Conservation (phyloP, 2,113 vertebrate species). For the Scomber colias region DNA sequence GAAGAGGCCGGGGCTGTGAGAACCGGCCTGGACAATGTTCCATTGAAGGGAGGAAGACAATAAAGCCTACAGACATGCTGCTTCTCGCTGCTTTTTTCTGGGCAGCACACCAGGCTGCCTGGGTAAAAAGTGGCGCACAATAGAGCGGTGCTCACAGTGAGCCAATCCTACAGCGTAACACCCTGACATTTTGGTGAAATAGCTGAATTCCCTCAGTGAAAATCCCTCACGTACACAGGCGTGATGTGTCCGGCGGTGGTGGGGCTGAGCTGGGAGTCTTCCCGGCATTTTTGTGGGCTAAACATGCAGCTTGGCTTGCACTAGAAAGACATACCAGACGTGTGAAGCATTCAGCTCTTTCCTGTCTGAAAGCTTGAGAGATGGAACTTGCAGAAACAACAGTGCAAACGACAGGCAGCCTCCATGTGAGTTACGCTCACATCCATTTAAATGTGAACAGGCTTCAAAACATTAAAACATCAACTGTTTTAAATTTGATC, state of each 20-base stretch:
- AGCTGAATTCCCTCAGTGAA: slow-evolving; percentile 64
- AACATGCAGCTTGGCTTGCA: slow-evolving; percentile 77
- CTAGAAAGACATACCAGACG: slow-evolving; percentile 82
- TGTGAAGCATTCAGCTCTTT: slow-evolving; percentile 75
- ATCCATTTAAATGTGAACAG: background rate
- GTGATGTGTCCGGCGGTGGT: slow-evolving; percentile 56
- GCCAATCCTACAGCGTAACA: slow-evolving; percentile 45
- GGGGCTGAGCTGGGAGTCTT: slow-evolving; percentile 74
- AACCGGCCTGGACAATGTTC: slow-evolving; percentile 75
- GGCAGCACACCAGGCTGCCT: slow-evolving; percentile 39
- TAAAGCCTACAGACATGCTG: slow-evolving; percentile 62
- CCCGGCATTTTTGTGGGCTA: slow-evolving; percentile 79
- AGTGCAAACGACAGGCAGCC: slow-evolving; percentile 6
- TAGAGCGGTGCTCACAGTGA: slow-evolving; percentile 15
- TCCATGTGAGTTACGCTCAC: slow-evolving; percentile 9
- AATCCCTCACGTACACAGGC: slow-evolving; percentile 60
- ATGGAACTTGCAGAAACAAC: slow-evolving; percentile 57
- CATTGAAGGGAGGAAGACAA: slow-evolving; percentile 77
- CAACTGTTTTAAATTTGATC: slow-evolving; percentile 8
- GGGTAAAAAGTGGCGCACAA: slow-evolving; percentile 35
- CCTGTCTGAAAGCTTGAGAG: slow-evolving; percentile 69
- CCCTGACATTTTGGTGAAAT: slow-evolving; percentile 72
- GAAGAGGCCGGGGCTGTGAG: slow-evolving; percentile 61
- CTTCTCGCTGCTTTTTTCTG: slow-evolving; percentile 49
- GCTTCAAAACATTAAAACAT: background rate